Conservation (phyloP, 37 sponge, comb jelly and placozoan species). For the Mnemiopsis leidyi region DNA sequence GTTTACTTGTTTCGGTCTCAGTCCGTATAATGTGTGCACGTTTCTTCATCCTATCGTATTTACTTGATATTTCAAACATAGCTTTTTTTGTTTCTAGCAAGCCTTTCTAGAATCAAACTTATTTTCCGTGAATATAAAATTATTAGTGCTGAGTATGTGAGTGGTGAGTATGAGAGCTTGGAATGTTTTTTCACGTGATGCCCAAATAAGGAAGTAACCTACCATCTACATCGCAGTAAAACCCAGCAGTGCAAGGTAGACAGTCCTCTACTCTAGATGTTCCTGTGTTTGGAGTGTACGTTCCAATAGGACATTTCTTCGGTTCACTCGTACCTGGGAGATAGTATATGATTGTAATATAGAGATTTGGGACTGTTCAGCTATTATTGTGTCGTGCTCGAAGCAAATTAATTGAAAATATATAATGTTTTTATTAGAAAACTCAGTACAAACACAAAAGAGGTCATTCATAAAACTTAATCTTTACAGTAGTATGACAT, state of each 20-base stretch:
- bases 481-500: too few species aligned
- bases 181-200: background rate
- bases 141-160: background rate
- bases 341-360: too few species aligned
- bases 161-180: background rate
- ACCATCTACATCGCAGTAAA: slow-evolving; percentile 59
- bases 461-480: too few species aligned
- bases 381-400: too few species aligned
- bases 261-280: background rate
- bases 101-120: background rate
- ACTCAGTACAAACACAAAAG: too few species aligned
- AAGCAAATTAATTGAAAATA: too few species aligned
- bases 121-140: background rate
- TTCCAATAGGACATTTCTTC: slow-evolving; percentile 65
- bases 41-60: too few species aligned
- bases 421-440: too few species aligned
- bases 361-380: too few species aligned
- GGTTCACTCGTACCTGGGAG: slow-evolving; percentile 18
- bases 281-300: slow-evolving; percentile 39
- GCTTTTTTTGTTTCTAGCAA: background rate
- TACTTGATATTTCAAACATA: too few species aligned
- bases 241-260: slow-evolving; percentile 59
- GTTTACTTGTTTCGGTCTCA: too few species aligned
- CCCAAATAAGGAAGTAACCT: background rate
- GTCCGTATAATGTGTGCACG: too few species aligned